Conservation (phyloP, 2,797 vertebrate species). For the Ceryle rudis region DNA sequence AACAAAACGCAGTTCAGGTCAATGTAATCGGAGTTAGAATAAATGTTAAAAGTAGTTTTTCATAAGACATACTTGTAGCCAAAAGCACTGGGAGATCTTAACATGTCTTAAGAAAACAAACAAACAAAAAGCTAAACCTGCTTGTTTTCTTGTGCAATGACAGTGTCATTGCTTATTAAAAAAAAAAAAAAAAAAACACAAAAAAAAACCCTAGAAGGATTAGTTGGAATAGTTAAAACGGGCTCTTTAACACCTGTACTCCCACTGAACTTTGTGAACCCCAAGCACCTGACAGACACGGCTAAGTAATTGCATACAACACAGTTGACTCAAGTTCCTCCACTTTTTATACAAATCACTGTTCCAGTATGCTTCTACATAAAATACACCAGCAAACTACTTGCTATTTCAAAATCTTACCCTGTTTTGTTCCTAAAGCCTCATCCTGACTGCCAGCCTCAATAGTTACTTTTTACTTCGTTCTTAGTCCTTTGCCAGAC, state of each 20-base stretch:
- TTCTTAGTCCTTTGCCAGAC: neutral
- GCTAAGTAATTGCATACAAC: neutral
- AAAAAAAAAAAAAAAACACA: neutral
- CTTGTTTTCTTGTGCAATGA: slow-evolving; percentile 5
- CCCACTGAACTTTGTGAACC: neutral
- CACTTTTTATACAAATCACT: neutral
- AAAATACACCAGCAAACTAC: neutral
- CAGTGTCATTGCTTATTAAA: neutral
- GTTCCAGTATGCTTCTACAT: neutral
- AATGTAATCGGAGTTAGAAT: neutral
- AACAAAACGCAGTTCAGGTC: neutral
- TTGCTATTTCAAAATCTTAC: neutral
- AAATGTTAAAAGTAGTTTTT: neutral
- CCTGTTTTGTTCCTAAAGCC: neutral
- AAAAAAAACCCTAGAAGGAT: neutral
- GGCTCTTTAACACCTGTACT: slow-evolving; percentile 1
- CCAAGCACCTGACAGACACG: neutral
- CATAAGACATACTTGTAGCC: neutral
- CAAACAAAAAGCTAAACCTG: neutral
- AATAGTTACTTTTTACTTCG: neutral
- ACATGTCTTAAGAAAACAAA: neutral
- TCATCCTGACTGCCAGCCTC: neutral
- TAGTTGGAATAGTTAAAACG: slow-evolving; percentile 9
- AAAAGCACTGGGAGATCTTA: neutral
- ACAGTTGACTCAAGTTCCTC: neutral